These are phyloP conservation scores for Oreortyx pictus DNA, from an alignment of 2,797 vertebrate genomes.

Conservation along the genomic window DNA sequence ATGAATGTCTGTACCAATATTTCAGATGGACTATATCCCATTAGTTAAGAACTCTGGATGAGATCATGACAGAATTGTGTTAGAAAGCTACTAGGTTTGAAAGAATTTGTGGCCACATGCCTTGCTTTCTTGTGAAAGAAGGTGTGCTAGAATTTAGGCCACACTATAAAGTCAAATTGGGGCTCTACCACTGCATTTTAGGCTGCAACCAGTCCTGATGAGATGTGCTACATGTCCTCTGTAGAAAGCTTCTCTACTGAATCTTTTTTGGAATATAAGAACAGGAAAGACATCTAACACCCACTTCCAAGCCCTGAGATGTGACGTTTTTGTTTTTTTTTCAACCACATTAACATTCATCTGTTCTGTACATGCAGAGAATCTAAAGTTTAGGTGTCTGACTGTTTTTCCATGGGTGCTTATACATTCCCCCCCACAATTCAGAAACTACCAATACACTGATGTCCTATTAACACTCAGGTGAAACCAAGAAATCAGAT, in stretches of 20 bases:
- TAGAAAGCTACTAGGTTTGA: neutral
- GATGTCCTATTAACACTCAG: too few relatives aligned
- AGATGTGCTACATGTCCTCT: neutral
- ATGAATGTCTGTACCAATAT: constrained; percentile 46
- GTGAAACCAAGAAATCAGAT: too few relatives aligned
- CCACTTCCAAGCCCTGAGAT: neutral
- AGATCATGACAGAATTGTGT: neutral
- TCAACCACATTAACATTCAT: neutral
- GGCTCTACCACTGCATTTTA: neutral
- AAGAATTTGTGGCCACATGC: neutral
- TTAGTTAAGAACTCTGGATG: neutral
- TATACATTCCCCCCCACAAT: neutral
- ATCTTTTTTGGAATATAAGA: neutral
- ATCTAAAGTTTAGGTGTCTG: neutral
- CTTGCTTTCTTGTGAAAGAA: neutral
- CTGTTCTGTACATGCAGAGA: fast-evolving
- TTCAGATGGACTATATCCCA: constrained; percentile 13
- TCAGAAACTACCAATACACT: too few relatives aligned
- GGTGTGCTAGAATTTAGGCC: neutral
- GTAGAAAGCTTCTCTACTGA: neutral
- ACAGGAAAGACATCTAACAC: neutral
- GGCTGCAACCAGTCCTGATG: neutral
- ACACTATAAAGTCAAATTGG: neutral
- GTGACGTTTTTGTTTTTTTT: constrained; percentile 3
- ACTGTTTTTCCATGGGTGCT: neutral